These are phyloP conservation scores for Phenganax subtilis DNA, from an alignment of 92 coral and sea anemone genomes.

Conservation along the genomic window DNA sequence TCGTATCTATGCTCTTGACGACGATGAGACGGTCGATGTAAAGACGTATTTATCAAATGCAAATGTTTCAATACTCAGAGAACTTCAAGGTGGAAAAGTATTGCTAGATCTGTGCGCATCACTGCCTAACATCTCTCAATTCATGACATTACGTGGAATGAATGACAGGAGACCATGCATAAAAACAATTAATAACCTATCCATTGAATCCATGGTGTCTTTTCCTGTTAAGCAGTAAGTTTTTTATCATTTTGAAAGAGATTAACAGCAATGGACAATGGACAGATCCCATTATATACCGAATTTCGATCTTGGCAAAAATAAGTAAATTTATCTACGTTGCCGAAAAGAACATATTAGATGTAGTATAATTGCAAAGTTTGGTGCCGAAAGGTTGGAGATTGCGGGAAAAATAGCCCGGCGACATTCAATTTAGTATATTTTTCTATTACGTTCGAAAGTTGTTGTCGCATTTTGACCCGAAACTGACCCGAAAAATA, in stretches of 20 bases:
- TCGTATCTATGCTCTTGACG: constrained; percentile 33
- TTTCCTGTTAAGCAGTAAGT: constrained; percentile 46
- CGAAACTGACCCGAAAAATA: too few relatives aligned
- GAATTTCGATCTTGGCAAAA: background rate
- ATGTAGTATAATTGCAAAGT: too few relatives aligned
- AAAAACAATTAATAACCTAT: constrained; percentile 43
- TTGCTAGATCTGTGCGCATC: constrained; percentile 72
- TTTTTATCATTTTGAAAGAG: too few relatives aligned
- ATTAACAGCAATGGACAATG: too few relatives aligned
- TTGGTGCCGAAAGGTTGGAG: too few relatives aligned
- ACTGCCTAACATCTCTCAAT: constrained; percentile 62
- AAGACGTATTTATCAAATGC: constrained; percentile 80
- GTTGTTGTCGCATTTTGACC: too few relatives aligned
- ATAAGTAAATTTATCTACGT: background rate
- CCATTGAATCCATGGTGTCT: constrained; percentile 36
- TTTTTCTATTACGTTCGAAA: too few relatives aligned
- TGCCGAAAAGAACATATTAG: too few relatives aligned
- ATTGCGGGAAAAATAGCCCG: too few relatives aligned
- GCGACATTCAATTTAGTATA: too few relatives aligned
- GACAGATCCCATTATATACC: too few relatives aligned
- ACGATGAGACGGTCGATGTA: constrained; percentile 51
- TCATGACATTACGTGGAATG: constrained; percentile 33
- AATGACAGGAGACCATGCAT: constrained; percentile 42
- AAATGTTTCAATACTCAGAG: constrained; percentile 73
- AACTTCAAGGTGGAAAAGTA: constrained; percentile 74